Evolutionary conservation across 1,140 invertebrate species (phyloP), one percentile per base, ranked within the genome.

Genomic region (Probaryconus sp.): DNA sequence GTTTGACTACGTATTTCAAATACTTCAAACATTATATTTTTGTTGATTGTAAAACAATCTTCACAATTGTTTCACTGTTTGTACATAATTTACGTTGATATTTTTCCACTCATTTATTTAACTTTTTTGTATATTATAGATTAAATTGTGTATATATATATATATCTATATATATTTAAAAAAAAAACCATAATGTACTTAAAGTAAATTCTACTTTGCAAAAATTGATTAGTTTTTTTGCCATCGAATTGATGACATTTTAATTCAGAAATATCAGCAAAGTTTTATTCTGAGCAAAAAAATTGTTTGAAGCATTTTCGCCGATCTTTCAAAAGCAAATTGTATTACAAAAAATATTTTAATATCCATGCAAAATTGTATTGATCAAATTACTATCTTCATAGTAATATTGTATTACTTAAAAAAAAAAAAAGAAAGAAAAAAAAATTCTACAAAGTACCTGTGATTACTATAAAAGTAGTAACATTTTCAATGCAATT

Each of bases 131-230:
- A n/a, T n/a, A n/a, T n/a, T n/a, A n/a, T n/a, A n/a, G n/a, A n/a
- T 38, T 55, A 28, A 14, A 10, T 18, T 18, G 26, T 50, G 17
- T 4, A 24, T 30, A 31, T 24, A 37, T 33, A 9, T 53, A 11
- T 53, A 38, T 9, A 24, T 35, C 7, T 1, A 45, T 51, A 17
- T 28, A 43, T 33, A 11, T 43, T 24, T 35, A 45, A 58, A 45
- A 35, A 33, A 42, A n/a, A 9, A 42, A 24, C 16, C n/a, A n/a
- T n/a, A n/a, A n/a, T 42, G 56, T 61, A 61, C 56, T 61, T 61
- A 61, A 48, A 61, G 56, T 61, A 61, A 61, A 61, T 38, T 48
- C 33, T 61, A 61, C 56, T 61, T 61, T 61, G 55, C 42, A 60
- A 37, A 35, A n/a, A 17, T 31, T 20, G 14, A 53, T 26, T 43